A percentile compares a stretch with the other conserved stretches of the same genome.
These are phyloP conservation scores for Notospermus geniculatus DNA, from an alignment of 1,140 invertebrate genomes.

Conservation along the genomic window DNA sequence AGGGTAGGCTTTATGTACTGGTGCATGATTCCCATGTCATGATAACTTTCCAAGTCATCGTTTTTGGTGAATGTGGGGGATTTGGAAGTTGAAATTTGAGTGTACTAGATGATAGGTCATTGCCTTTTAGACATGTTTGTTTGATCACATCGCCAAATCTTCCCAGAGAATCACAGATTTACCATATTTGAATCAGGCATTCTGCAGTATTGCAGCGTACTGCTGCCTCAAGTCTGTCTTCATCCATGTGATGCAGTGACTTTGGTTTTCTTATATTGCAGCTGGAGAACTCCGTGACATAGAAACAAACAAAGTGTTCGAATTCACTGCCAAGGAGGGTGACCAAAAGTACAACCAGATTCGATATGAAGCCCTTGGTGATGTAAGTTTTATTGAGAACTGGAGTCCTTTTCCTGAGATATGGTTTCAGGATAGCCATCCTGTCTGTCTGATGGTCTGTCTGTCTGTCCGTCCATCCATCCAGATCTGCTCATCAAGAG, in stretches of 20 bases:
- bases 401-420: too few relatives aligned
- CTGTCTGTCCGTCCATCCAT: background rate
- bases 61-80: too few relatives aligned
- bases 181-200: background rate
- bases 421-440: too few relatives aligned
- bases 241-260: too few relatives aligned
- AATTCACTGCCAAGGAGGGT: slow-evolving; percentile 58
- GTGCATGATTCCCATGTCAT: background rate
- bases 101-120: too few relatives aligned
- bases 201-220: too few relatives aligned
- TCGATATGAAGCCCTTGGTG: slow-evolving; percentile 70
- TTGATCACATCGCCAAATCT: too few relatives aligned
- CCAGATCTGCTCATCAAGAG: background rate
- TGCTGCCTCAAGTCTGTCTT: too few relatives aligned
- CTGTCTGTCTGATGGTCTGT: background rate
- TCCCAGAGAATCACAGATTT: too few relatives aligned
- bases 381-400: slow-evolving; percentile 60
- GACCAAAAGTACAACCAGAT: slow-evolving; percentile 66
- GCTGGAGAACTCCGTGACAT: slow-evolving; percentile 39
- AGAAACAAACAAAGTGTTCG: slow-evolving; percentile 60
- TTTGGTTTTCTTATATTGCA: slow-evolving; percentile 14
- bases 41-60: too few relatives aligned
- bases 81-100: slow-evolving; percentile 1
- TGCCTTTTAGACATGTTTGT: too few relatives aligned
- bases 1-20: slow-evolving; percentile 25